A percentile compares a stretch with the other conserved stretches of the same genome.
phyloP scores from a whole-genome alignment of 2,797 vertebrate species.

The Eurystomus glaucurus region DNA sequence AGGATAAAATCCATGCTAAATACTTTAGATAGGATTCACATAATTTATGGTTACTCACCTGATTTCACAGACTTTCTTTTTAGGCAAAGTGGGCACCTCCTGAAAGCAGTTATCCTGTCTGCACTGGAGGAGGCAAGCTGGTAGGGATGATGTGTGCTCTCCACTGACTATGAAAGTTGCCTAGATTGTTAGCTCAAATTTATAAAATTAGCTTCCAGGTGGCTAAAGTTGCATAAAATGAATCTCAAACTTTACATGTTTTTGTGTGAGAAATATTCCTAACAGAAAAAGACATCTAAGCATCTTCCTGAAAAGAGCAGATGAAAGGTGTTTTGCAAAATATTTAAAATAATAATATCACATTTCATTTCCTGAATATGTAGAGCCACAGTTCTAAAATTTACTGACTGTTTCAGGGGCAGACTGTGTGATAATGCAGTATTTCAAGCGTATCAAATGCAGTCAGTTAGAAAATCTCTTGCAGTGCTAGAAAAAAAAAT shows the following conservation, averaged over 20 bases:
- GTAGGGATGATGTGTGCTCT: accelerated
- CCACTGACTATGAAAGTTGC: background rate
- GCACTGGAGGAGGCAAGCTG: background rate
- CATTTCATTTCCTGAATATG: background rate
- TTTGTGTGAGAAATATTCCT: background rate
- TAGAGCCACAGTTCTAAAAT: background rate
- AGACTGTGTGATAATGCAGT: background rate
- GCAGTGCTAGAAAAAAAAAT: background rate
- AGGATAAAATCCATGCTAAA: background rate
- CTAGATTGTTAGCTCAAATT: background rate
- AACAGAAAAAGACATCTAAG: background rate
- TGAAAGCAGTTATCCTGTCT: background rate
- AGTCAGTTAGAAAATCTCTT: background rate
- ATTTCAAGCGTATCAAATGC: background rate
- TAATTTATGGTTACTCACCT: background rate
- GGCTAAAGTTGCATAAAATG: background rate
- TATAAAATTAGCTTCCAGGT: background rate
- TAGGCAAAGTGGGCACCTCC: background rate
- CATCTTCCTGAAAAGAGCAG: background rate
- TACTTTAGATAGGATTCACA: background rate
- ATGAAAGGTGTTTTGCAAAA: background rate
- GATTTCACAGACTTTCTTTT: background rate
- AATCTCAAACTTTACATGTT: background rate
- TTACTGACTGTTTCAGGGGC: background rate
- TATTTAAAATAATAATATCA: background rate